phyloP scores from a whole-genome alignment of 2,113 vertebrate species.

The Mesocricetus auratus region DNA sequence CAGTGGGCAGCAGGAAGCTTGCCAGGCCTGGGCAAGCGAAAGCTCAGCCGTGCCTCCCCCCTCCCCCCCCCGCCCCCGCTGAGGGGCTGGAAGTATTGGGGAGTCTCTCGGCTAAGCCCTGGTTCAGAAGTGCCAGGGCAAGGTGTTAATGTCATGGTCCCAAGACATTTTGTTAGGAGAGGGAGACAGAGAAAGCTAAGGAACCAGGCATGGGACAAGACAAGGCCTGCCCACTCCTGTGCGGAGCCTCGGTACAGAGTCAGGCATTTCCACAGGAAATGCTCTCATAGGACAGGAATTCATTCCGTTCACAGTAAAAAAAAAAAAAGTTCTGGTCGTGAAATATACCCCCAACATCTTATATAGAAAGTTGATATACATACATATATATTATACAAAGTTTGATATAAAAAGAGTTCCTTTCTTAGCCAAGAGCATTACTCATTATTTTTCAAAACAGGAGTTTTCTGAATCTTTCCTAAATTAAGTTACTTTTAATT shows the following conservation, averaged over 20 bases:
- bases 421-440: neutral
- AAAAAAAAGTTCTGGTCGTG: neutral
- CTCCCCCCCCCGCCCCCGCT: too few relatives aligned
- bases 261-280: constrained; percentile 34
- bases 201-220: neutral
- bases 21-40: neutral
- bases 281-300: constrained; percentile 54
- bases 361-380: too few relatives aligned
- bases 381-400: neutral
- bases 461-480: constrained; percentile 1
- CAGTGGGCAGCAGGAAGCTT: neutral
- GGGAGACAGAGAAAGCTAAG: neutral
- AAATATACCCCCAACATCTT: neutral
- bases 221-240: neutral
- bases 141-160: neutral
- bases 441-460: neutral
- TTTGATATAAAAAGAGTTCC: neutral
- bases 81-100: neutral
- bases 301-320: neutral
- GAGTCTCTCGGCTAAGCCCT: neutral
- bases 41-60: neutral
- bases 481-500: neutral
- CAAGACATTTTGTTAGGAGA: neutral
- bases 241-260: neutral
- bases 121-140: neutral